Evolutionary conservation across 1,140 invertebrate species (phyloP), one percentile per base, ranked within the genome.

Genomic region (Teleopsis dalmanni): DNA sequence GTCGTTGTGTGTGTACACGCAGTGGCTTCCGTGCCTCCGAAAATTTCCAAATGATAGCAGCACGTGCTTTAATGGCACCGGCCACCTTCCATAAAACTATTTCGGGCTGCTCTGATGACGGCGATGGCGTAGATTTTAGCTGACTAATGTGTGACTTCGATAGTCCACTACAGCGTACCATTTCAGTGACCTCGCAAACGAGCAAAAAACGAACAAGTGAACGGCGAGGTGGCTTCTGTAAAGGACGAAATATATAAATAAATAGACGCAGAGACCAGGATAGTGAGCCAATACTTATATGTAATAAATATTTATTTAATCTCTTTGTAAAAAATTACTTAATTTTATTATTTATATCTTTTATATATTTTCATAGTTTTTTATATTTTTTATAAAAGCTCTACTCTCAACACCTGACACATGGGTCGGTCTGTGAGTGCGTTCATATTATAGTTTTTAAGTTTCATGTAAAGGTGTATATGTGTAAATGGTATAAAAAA

Each of bases 1-100:
- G 82, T 14, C 71, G 70, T n/a, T 78, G 78, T 58, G 74, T 72
- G 8, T 73, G 72, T 55, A 71, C 70, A 1, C 57, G 65, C 38
- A 67, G 65, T 27, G 67, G 64, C 11, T 70, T 70, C 56, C 56
- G 65, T 7, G 65, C 65, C 10, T 65, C 65, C 1, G 65, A 69
- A 46, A 69, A 69, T 48, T 69, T 69, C 62, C 65, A 69, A 42
- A 69, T 69, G 65, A 65, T 69, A 31, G 65, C 65, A 3, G 65
- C 65, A 0, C 54, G 65, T 0, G 62, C 65, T 0, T 51, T 67
- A 9, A 65, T 69, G 65, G 65, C 62, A 2, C 65, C 65, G 6
- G 65, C 64, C 19, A 69, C 66, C 23, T 69, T 69, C 44, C 65
- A 69, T 50, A 68, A 69, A 44, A 69, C 65, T 9, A 69, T 69